Conservation (phyloP, 2,113 vertebrate species). For the Thermophis baileyi region DNA sequence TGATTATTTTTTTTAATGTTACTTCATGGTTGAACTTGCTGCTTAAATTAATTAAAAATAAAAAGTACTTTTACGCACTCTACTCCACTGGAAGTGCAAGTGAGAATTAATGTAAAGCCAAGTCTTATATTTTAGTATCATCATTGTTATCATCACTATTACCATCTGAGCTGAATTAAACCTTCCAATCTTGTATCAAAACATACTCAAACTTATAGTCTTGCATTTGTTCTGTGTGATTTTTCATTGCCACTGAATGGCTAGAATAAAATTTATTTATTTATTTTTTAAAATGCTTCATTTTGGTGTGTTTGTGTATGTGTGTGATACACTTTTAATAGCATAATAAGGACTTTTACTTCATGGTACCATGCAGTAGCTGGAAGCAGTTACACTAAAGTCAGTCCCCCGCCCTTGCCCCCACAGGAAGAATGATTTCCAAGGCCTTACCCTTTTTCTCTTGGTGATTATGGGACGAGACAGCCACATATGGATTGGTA, state of each 20-base stretch:
- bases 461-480: conserved; percentile 94
- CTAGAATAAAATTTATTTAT: conserved; percentile 38
- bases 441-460: conserved; percentile 99
- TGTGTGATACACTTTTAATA: conserved; percentile 49
- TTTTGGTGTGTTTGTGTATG: neutral
- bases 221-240: conserved; percentile 71
- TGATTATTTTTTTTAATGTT: neutral
- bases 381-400: conserved; percentile 85
- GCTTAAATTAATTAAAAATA: conserved; percentile 22
- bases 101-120: conserved; percentile 17
- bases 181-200: neutral
- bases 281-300: neutral
- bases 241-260: conserved; percentile 48
- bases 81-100: conserved; percentile 2
- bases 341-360: conserved; percentile 45
- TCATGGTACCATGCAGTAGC: conserved; percentile 63
- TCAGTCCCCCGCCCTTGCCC: conserved; percentile 69
- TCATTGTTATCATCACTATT: conserved; percentile 20
- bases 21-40: neutral
- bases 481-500: conserved; percentile 90
- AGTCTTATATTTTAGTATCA: neutral
- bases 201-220: conserved; percentile 1
- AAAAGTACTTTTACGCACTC: neutral
- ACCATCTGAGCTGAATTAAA: conserved; percentile 23
- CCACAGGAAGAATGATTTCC: conserved; percentile 77